These are phyloP conservation scores for Sarcophilus harrisii DNA, from an alignment of 2,797 vertebrate species.

Conservation along the genomic window DNA sequence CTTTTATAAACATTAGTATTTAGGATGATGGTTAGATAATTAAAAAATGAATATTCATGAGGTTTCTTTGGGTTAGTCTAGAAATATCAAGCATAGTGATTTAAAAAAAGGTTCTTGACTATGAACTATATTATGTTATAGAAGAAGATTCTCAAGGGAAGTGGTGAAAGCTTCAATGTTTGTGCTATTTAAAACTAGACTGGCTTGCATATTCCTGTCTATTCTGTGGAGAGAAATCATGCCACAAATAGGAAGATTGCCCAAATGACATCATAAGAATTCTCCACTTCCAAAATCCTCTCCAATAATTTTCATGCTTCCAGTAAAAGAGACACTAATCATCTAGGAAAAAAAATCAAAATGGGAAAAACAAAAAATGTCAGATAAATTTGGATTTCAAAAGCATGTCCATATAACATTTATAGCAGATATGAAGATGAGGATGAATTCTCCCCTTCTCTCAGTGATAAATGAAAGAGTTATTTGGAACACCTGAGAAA, in stretches of 20 bases:
- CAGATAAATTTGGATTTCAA: conserved; percentile 33
- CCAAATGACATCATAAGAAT: not conserved
- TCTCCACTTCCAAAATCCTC: conserved; percentile 19
- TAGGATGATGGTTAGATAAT: not conserved
- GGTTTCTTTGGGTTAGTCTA: not conserved
- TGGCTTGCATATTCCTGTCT: conserved; percentile 15
- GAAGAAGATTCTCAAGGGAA: conserved; percentile 26
- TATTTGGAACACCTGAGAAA: not conserved
- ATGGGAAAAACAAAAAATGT: not conserved
- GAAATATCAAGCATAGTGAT: conserved; percentile 29
- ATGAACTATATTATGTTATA: not conserved
- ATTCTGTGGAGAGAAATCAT: conserved; percentile 5
- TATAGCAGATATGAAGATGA: not conserved
- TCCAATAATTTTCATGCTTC: conserved; percentile 47
- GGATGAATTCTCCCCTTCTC: not conserved
- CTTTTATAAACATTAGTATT: not conserved
- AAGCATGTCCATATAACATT: not conserved
- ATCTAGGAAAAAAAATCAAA: not conserved
- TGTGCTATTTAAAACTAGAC: conserved; percentile 15
- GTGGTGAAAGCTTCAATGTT: not conserved
- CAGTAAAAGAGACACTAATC: not conserved
- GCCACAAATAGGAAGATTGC: not conserved
- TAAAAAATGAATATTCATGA: not conserved
- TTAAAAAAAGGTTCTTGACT: conserved; percentile 39
- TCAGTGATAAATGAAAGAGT: not conserved